Conservation (phyloP, 2,888 invertebrate species). For the Antitype chi region DNA sequence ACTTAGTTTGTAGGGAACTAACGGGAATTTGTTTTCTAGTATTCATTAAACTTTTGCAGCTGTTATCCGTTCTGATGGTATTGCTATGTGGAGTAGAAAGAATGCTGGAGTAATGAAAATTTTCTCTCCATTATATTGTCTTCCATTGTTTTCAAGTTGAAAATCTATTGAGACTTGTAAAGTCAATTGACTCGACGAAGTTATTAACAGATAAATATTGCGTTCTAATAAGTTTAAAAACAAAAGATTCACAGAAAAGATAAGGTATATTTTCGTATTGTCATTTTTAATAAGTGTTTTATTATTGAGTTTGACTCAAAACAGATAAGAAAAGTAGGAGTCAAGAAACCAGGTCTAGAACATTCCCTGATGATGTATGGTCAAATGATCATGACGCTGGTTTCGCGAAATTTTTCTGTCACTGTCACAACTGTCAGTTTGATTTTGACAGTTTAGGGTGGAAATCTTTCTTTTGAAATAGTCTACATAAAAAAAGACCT, state of each 20-base stretch:
- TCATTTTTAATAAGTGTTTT: not conserved
- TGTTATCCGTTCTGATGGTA: constrained; percentile 48
- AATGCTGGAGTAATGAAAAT: constrained; percentile 49
- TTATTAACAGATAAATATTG: constrained; percentile 30
- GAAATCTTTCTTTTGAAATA: too few species aligned
- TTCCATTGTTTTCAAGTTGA: constrained; percentile 40
- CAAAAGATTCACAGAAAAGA: constrained; percentile 3
- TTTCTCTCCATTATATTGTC: constrained; percentile 43
- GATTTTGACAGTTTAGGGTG: too few species aligned
- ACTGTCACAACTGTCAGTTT: too few species aligned
- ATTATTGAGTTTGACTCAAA: not conserved
- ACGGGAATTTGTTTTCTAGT: constrained; percentile 68
- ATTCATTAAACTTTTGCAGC: constrained; percentile 68
- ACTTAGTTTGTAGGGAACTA: constrained; percentile 73
- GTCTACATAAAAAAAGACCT: too few species aligned
- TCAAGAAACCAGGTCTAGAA: not conserved
- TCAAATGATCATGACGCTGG: not conserved
- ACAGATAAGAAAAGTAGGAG: not conserved
- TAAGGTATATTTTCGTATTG: not conserved
- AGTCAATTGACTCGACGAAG: constrained; percentile 18
- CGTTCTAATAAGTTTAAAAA: constrained; percentile 12
- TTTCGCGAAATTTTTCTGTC: not conserved
- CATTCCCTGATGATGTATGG: not conserved
- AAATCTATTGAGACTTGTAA: constrained; percentile 31
- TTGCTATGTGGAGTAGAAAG: constrained; percentile 44